A percentile compares a stretch with the other conserved stretches of the same genome.
phyloP scores from a whole-genome alignment of 1,140 invertebrate genomes.

The Temnothorax curvispinosus region DNA sequence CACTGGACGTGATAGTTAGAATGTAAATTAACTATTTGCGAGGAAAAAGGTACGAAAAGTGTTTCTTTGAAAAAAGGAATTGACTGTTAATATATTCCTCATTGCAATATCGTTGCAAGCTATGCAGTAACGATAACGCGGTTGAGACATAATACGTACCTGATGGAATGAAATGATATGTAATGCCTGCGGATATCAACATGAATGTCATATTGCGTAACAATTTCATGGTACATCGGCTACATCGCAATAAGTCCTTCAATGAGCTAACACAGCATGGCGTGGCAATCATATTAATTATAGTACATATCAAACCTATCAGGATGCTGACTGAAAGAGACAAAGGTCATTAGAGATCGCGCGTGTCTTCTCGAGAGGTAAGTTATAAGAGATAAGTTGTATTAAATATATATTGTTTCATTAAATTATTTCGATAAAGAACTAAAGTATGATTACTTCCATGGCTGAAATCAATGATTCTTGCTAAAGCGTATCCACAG shows the following conservation, averaged over 20 bases:
- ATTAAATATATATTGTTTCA: background rate
- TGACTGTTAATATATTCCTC: background rate
- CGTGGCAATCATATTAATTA: background rate
- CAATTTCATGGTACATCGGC: too few species aligned
- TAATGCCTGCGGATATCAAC: slow-evolving; percentile 86
- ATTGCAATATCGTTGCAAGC: background rate
- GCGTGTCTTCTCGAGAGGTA: background rate
- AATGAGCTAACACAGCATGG: background rate
- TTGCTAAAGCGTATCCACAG: slow-evolving; percentile 83
- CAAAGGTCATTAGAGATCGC: background rate
- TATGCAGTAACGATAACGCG: background rate
- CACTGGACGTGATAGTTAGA: background rate
- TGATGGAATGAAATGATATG: slow-evolving; percentile 85
- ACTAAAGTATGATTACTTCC: slow-evolving; percentile 69
- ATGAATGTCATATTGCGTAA: slow-evolving; percentile 77
- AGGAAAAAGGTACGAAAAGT: background rate
- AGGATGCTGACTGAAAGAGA: slow-evolving; percentile 53
- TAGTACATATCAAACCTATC: background rate
- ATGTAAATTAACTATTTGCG: background rate
- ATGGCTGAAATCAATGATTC: slow-evolving; percentile 46
- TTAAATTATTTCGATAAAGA: background rate
- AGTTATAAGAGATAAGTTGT: background rate
- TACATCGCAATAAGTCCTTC: too few species aligned
- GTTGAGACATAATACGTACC: slow-evolving; percentile 82
- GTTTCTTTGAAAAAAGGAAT: too few species aligned